Evolutionary conservation across 2,113 vertebrate genomes (phyloP).

Genomic region (Macquaria ambigua): DNA sequence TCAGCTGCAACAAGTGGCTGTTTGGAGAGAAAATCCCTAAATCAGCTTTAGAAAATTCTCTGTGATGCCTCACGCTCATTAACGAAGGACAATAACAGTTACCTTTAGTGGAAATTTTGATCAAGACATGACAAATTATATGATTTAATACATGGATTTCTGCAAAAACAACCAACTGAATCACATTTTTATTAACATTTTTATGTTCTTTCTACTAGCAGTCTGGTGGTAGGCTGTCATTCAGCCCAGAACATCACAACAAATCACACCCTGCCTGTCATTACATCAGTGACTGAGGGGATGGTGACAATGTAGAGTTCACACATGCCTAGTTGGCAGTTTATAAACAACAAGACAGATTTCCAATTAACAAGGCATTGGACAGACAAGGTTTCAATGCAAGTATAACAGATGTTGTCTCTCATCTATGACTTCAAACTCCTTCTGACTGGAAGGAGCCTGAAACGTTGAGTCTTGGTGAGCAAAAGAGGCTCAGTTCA

Average conservation of each 20-base stretch:
- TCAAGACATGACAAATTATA: neutral
- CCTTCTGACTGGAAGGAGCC: neutral
- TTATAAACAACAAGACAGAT: conserved; percentile 7
- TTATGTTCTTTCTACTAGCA: neutral
- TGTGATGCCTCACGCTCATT: neutral
- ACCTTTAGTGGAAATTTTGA: neutral
- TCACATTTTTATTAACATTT: neutral
- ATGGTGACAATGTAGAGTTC: neutral
- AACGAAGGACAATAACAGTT: neutral
- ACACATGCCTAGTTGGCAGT: neutral
- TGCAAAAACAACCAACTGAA: neutral
- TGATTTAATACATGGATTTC: neutral
- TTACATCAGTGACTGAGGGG: conserved; percentile 1
- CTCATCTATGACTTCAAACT: conserved; percentile 17
- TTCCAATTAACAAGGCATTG: conserved; percentile 12
- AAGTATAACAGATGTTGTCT: conserved; percentile 11
- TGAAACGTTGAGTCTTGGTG: neutral
- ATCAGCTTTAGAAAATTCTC: conserved; percentile 15
- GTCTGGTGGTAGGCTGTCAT: neutral
- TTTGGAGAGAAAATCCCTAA: conserved; percentile 22
- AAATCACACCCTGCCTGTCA: neutral
- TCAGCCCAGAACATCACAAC: conserved; percentile 9
- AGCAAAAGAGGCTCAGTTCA: neutral
- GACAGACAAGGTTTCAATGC: neutral
- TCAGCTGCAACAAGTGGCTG: conserved; percentile 2